These are phyloP conservation scores for Crotalus helleri DNA, from an alignment of 2,113 vertebrate genomes.

Conservation along the genomic window DNA sequence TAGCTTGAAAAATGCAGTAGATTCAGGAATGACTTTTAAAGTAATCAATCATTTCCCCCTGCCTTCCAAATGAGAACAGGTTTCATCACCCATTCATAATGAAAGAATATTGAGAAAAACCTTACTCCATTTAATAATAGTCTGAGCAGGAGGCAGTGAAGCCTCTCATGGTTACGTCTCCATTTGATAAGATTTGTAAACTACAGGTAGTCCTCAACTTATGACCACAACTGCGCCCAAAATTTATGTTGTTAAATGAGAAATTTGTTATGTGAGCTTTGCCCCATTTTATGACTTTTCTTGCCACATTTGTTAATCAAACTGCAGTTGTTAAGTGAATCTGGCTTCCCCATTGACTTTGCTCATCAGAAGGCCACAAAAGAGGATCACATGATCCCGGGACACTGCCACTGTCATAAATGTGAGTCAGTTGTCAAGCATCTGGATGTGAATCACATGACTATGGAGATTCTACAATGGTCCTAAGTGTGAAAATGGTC, in stretches of 20 bases:
- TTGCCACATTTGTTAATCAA: neutral
- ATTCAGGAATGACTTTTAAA: neutral
- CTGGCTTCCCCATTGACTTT: neutral
- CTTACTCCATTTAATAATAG: neutral
- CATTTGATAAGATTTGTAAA: neutral
- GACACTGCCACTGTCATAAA: neutral
- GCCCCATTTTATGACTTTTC: neutral
- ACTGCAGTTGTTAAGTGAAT: neutral
- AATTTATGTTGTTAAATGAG: neutral
- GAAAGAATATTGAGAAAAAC: neutral
- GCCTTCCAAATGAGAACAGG: neutral
- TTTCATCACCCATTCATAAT: neutral
- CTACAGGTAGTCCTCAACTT: neutral
- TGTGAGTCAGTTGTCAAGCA: neutral
- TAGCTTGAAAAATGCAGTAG: neutral
- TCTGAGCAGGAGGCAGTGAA: neutral
- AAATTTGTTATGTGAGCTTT: neutral
- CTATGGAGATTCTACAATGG: neutral
- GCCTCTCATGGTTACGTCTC: neutral
- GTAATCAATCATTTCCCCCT: neutral
- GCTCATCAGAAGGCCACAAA: neutral
- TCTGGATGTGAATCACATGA: neutral
- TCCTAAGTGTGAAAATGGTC: neutral
- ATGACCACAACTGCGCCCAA: neutral
- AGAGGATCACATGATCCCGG: neutral